These are phyloP conservation scores for Papilio polytes DNA, from an alignment of 1,140 invertebrate genomes.

Conservation along the genomic window DNA sequence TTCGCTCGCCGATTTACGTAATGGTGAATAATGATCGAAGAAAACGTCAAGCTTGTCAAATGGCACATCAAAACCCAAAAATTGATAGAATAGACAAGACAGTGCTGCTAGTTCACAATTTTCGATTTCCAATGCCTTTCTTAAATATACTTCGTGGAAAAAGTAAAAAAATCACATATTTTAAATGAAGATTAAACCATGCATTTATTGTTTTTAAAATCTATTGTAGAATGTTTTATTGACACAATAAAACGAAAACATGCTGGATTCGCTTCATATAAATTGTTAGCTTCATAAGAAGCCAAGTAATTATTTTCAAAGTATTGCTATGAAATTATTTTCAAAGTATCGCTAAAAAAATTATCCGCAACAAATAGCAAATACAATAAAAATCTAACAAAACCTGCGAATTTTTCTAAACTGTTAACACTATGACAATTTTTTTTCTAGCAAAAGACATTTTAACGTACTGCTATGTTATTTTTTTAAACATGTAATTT, in stretches of 20 bases:
- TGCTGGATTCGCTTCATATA: too few relatives aligned
- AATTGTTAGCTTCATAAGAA: too few relatives aligned
- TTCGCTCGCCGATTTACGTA: conserved; percentile 83
- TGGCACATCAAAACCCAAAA: conserved; percentile 37
- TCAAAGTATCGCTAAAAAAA: background rate
- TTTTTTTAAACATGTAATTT: background rate
- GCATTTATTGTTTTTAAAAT: too few relatives aligned
- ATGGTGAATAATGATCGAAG: conserved; percentile 62
- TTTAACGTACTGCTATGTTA: background rate
- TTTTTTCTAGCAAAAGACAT: background rate
- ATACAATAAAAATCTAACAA: background rate
- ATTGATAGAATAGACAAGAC: conserved; percentile 32
- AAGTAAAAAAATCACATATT: background rate
- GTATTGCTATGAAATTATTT: background rate
- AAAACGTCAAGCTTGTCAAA: conserved; percentile 51
- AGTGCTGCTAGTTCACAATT: conserved; percentile 41
- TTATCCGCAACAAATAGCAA: too few relatives aligned
- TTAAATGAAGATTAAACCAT: background rate
- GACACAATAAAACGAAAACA: too few relatives aligned
- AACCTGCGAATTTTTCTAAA: background rate
- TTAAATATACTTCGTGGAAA: background rate
- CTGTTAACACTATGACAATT: background rate
- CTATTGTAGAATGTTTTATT: too few relatives aligned
- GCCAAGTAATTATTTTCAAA: too few relatives aligned
- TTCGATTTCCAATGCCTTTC: background rate